phyloP scores from a whole-genome alignment of 2,113 vertebrate genomes.

The Coryphaenoides rupestris region DNA sequence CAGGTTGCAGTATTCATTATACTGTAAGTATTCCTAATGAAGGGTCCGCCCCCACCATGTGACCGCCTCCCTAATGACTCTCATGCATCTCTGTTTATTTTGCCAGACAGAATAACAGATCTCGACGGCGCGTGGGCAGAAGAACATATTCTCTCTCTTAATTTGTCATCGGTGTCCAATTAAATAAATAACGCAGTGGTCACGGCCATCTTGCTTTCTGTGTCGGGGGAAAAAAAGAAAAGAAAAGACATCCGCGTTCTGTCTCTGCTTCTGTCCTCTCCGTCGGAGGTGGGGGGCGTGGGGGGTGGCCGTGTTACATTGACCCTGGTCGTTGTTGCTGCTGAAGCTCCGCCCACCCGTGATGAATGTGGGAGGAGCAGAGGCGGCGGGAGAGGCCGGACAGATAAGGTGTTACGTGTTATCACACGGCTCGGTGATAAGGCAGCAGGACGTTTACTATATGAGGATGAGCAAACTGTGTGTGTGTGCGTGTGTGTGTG shows the following conservation, averaged over 20 bases:
- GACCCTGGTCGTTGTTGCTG: constrained; percentile 18
- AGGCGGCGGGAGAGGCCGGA: neutral
- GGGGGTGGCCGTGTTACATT: constrained; percentile 27
- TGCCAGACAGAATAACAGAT: too few relatives aligned
- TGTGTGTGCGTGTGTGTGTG: neutral
- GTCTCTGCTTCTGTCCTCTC: constrained; percentile 13
- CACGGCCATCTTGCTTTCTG: too few relatives aligned
- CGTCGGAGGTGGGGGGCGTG: constrained; percentile 19
- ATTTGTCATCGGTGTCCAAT: too few relatives aligned
- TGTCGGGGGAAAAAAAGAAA: too few relatives aligned
- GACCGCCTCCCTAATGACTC: too few relatives aligned
- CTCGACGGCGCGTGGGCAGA: too few relatives aligned
- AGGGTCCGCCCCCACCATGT: too few relatives aligned
- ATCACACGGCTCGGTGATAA: neutral
- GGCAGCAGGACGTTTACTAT: neutral
- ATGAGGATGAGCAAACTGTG: neutral
- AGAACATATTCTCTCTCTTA: too few relatives aligned
- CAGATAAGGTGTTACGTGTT: neutral
- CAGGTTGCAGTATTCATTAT: too few relatives aligned
- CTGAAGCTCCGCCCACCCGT: constrained; percentile 11
- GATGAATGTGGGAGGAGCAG: constrained; percentile 13
- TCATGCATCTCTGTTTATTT: too few relatives aligned
- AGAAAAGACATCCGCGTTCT: constrained; percentile 3
- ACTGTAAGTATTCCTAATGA: too few relatives aligned
- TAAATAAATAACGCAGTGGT: too few relatives aligned